phyloP scores from a whole-genome alignment of 2,113 vertebrate species.

The Lepidothrix coronata region DNA sequence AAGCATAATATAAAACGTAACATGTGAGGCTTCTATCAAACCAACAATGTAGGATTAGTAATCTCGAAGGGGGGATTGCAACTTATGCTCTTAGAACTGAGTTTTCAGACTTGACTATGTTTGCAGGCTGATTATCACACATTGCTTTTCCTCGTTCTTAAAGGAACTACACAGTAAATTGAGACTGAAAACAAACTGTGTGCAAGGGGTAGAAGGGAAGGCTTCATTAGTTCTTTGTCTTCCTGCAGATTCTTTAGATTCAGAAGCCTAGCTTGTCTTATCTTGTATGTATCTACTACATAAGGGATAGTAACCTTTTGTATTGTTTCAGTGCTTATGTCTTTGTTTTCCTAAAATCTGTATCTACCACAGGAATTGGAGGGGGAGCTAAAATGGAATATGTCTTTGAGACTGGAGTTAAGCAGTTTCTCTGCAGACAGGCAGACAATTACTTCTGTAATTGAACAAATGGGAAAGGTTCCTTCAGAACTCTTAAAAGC shows the following conservation, averaged over 20 bases:
- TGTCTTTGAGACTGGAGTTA: not conserved
- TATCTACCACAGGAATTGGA: not conserved
- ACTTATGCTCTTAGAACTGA: not conserved
- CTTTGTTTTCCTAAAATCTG: not conserved
- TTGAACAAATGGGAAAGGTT: not conserved
- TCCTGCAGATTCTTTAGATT: not conserved
- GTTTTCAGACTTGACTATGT: not conserved
- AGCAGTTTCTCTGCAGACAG: accelerated
- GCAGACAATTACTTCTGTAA: not conserved
- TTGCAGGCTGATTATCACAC: not conserved
- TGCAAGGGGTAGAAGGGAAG: not conserved
- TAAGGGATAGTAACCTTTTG: not conserved
- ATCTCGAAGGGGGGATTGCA: not conserved
- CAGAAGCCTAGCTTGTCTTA: not conserved
- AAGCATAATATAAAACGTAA: not conserved
- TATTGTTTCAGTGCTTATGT: not conserved
- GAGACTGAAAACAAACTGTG: not conserved
- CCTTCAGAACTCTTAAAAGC: not conserved
- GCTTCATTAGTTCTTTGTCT: not conserved
- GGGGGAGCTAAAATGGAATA: not conserved
- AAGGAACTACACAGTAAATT: not conserved
- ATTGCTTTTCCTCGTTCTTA: not conserved
- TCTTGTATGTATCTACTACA: not conserved
- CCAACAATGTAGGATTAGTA: not conserved
- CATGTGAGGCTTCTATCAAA: not conserved